Evolutionary conservation across 2,113 vertebrate genomes (phyloP), one percentile per base, ranked within the genome.

Genomic region (Rhinogobius similis): DNA sequence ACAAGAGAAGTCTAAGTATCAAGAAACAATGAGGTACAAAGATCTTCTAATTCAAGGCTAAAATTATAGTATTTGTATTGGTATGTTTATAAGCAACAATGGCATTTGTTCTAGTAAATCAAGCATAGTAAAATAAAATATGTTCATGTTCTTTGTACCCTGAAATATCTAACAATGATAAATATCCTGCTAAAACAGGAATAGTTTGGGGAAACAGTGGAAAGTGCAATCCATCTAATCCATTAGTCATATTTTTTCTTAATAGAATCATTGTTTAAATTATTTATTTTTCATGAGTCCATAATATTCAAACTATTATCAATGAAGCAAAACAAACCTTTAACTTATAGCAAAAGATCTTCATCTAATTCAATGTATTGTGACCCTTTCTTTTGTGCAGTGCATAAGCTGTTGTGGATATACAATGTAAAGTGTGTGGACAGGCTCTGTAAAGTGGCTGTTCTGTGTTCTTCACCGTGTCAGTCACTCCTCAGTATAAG

Each of bases 1-100:
- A 88, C 74, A 78, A 72, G 82, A 92, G 88, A 88, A 92, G 46
- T 12, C 50, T 46, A 20, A 20, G 0, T n/a, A 50, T 21, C 4
- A 46, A 46, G 43, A 46, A 50, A 50, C 46, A n/a, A 50, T 21
- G 20, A 50, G 16, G 43, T 20, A 18, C 16, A 10, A 12, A 12
- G 39, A 41, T 36, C 3, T 36, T 36, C 32, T 36, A 3, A 3
- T 36, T 36, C 10, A 14, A 41, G 43, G 20, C 43, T 7, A 20
- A 46, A 46, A 18, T 46, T 16, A 46, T 46, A 5, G 8, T 20
- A 46, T 18, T 20, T 46, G 6, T 7, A 20, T 6, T 16, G 43
- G 43, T 23, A 52, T 23, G 11, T 10, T 52, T n/a, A 41, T 14
- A 41, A 52, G 48, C n/a, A 52, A 21, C 48, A 52, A 52, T n/a